Evolutionary conservation across 64 coral and sea anemone genomes (phyloP), one percentile per base, ranked within the genome.

Genomic region (Astreopora myriophthalma): DNA sequence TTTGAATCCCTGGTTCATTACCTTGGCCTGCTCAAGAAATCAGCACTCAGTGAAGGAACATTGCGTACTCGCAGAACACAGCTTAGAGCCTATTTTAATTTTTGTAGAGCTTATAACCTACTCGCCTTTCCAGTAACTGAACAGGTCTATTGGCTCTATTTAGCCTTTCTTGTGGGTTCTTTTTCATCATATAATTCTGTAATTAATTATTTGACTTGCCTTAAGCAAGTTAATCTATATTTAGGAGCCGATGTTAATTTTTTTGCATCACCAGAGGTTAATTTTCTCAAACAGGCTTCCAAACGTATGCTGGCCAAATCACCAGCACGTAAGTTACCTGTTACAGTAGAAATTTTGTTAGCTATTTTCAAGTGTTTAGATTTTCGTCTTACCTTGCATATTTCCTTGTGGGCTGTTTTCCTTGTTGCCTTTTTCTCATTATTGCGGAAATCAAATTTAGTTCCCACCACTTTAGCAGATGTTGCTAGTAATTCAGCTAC

Each of bases 61-160:
- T 17, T 82, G 27, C 68, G 34, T n/a, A n/a, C n/a, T n/a, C n/a
- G n/a, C n/a, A n/a, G n/a, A n/a, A n/a, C n/a, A n/a, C n/a, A n/a
- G n/a, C 34, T 91, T 48, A 81, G 71, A 69, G 77, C 77, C 22
- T 91, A 91, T 73, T 26, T 73, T 30, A 35, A n/a, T 16, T 91
- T 91, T 84, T 91, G 89, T 46, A 27, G 29, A 34, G 28, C 66
- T 58, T 84, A 73, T 33, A 22, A 58, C 40, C 28, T 84, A 30
- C 31, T 22, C 6, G 76, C 89, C 26, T 91, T 91, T 57, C 78
- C 89, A 38, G 89, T 91, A 24, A 84, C 76, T 17, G 55, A 58
- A 60, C 65, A 49, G n/a, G 58, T 62, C 58, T 62, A 62, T 62
- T 62, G 58, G 58, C 58, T 62, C 16, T 62, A 62, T 62, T 62